Base-by-base conservation (phyloP, 1,140 invertebrate genomes). In the Trichoplusia ni region DNA sequence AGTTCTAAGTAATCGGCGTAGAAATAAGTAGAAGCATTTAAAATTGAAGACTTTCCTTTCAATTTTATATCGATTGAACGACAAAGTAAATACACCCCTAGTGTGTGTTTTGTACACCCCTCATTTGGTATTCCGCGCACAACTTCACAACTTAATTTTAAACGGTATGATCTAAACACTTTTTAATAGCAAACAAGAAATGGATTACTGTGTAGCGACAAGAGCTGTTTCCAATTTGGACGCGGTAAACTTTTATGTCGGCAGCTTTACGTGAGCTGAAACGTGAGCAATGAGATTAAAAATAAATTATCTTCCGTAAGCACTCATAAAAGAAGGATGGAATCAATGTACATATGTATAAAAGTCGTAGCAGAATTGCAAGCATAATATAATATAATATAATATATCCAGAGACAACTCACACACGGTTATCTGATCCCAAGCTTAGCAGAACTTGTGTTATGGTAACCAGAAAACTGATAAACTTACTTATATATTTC, bases 211-310 rank as follows among this genome's bases (percentile, higher is more conserved):
- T 29, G 25, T 21, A 58, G 64, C 67, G 62, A 72, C 73, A 74
- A 69, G 72, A 79, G 67, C 72, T 67, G 68, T 77, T 82, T 83
- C 77, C 77, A 86, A 83, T 86, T 84, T 81, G 74, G 69, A 79
- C 76, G 79, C 71, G 77, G 75, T 78, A 78, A 86, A 83, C 74
- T 86, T 87, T 86, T 88, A 86, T 79, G 83, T 82, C 81, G 72
- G 73, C 75, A 67, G 75, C 69, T 59, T 80, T 83, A 88, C 85
- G 83, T 88, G 83, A 88, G 77, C 75, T 82, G 83, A 81, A 84
- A 86, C 75, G 65, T 73, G 74, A 83, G 77, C 78, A 83, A 84
- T 80, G 69, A 81, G 81, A 84, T 88, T 86, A 84, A 86, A 87
- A 81, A 88, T 79, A 74, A 81, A 77, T 79, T 79, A 79, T 79